Conservation (phyloP, 2,113 vertebrate species). For the Aspiorhynchus laticeps region DNA sequence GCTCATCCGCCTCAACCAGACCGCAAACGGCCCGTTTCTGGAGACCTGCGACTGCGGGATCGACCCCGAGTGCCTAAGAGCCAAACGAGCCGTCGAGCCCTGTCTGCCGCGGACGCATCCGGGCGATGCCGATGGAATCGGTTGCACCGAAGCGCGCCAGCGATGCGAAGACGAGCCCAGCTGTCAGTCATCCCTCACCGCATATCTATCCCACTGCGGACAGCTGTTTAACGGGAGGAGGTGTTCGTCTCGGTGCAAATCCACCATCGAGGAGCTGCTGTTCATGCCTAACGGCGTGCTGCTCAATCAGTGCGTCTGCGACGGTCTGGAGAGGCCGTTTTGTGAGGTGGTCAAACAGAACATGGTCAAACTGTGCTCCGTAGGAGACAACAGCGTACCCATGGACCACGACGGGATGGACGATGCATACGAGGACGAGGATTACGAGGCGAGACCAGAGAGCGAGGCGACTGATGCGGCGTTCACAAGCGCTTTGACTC, state of each 20-base stretch:
- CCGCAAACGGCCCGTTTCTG: conserved; percentile 72
- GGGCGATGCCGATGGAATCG: conserved; percentile 69
- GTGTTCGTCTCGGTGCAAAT: conserved; percentile 75
- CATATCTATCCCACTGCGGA: conserved; percentile 78
- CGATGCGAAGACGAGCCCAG: conserved; percentile 75
- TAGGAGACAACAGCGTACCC: conserved; percentile 64
- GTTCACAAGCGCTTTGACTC: conserved; percentile 51
- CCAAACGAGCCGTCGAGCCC: conserved; percentile 77
- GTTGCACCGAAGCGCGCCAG: conserved; percentile 80
- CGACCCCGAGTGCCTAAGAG: conserved; percentile 70
- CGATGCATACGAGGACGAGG: conserved; percentile 74
- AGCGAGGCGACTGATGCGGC: conserved; percentile 57
- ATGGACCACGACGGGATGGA: conserved; percentile 68
- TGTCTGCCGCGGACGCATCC: conserved; percentile 76
- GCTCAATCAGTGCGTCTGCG: conserved; percentile 79
- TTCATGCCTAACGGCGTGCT: conserved; percentile 73
- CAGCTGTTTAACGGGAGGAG: conserved; percentile 82
- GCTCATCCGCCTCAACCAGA: conserved; percentile 77
- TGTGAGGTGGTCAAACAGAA: conserved; percentile 83
- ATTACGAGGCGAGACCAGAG: conserved; percentile 69
- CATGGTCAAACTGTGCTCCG: conserved; percentile 77
- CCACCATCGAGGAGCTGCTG: conserved; percentile 78
- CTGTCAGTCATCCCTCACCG: conserved; percentile 74
- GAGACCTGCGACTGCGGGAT: conserved; percentile 77
- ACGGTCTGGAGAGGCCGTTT: conserved; percentile 80